Percentiles rank a stretch among this genome's conserved stretches.
These are phyloP conservation scores for Eilema caniola DNA, from an alignment of 2,888 invertebrate genomes.

Conservation along the genomic window DNA sequence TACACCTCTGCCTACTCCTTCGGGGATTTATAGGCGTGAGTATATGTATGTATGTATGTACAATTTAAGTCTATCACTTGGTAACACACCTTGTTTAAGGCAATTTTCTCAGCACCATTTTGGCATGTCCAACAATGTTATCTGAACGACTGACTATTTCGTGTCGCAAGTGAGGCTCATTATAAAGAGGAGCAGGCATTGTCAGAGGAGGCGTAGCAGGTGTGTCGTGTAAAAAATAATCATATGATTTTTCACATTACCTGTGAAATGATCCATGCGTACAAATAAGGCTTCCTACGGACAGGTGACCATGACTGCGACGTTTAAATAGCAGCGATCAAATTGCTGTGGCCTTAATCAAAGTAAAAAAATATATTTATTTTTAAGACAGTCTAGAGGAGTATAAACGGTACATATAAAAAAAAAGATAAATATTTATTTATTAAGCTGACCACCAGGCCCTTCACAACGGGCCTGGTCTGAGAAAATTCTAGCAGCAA, in stretches of 20 bases:
- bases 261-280: neutral
- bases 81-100: neutral
- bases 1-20: no score
- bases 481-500: no score
- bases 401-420: neutral
- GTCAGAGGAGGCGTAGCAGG: neutral
- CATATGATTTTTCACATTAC: slow-evolving; percentile 1
- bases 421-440: no score
- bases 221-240: neutral
- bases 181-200: neutral
- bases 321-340: neutral
- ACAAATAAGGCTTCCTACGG: neutral
- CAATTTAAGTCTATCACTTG: no score
- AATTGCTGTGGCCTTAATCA: neutral
- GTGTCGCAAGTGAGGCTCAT: neutral
- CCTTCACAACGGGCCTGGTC: no score
- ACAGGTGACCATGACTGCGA: neutral
- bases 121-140: neutral
- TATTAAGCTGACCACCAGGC: no score
- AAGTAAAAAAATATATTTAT: neutral
- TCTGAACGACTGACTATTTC: neutral
- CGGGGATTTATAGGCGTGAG: no score
- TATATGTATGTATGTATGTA: no score
- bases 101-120: neutral
- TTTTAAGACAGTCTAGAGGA: neutral